Evolutionary conservation across 2,113 vertebrate genomes (phyloP), one percentile per base, ranked within the genome.

Genomic region (Hassar affinis): DNA sequence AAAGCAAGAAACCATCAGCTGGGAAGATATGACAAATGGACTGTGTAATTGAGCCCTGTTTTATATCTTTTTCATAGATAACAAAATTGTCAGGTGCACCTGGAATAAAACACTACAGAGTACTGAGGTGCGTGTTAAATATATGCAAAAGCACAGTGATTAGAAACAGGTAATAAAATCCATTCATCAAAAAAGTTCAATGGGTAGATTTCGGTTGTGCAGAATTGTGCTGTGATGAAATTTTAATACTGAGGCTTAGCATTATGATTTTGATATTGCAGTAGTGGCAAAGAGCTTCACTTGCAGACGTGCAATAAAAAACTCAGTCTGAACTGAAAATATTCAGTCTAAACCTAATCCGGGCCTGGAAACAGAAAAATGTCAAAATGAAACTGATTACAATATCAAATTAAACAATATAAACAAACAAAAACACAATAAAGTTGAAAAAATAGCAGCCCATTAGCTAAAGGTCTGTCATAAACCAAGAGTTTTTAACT

Each of bases 11-110:
- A 49, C n/a, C 17, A 69, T 54, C 1, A 81, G 35, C 45, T 10
- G 18, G 25, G 54, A 54, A 1, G 7, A 57, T 61, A 33, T 49
- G 64, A n/a, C 38, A 82, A 72, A 45, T 49, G 42, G 42, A 62
- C n/a, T 57, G 68, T 82, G 25, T 33, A 75, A 82, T 27, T 81
- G 54, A 82, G 35, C 79, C 14, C 3, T 27, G 69, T 69, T 38
- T 56, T 64, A 56, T 14, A 38, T 80, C 35, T n/a, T 42, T 30
- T 30, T 68, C 38, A 57, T 4, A 71, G 62, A 72, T 54, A 81
- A 56, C 7, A 57, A 72, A 57, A 78, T 33, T 49, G 69, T 49
- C 45, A 49, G 49, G 68, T 81, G 51, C 35, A 57, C 17, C 56
- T 30, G 33, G 30, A 81, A 33, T 54, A 69, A n/a, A 69, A 80